phyloP scores from a whole-genome alignment of 2,113 vertebrate species.

The Syngnathoides biaculeatus region DNA sequence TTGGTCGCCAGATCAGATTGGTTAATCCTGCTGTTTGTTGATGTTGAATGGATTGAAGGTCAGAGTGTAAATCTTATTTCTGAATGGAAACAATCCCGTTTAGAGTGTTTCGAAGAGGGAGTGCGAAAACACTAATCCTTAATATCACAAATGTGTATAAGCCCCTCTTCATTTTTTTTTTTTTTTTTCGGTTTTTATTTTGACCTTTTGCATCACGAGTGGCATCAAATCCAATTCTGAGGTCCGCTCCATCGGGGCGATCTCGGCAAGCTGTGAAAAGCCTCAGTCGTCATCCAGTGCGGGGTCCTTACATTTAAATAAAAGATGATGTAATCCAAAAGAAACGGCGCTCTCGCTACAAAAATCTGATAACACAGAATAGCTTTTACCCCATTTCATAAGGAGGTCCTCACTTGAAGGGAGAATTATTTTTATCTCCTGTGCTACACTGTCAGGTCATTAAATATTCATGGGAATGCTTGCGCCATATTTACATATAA shows the following conservation, averaged over 20 bases:
- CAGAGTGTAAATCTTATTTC: not conserved
- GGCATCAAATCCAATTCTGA: constrained; percentile 36
- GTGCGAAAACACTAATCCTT: not conserved
- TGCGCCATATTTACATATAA: constrained; percentile 58
- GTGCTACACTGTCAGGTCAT: constrained; percentile 39
- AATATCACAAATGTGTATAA: constrained; percentile 11
- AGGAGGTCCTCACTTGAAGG: constrained; percentile 51
- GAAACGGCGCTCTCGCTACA: constrained; percentile 49
- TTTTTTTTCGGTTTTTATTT: constrained; percentile 22
- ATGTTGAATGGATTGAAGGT: constrained; percentile 20
- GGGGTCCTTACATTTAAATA: constrained; percentile 73
- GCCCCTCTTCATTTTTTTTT: constrained; percentile 18
- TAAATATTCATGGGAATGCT: constrained; percentile 57
- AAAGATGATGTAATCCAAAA: constrained; percentile 66
- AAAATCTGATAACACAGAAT: constrained; percentile 71
- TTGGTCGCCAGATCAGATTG: not conserved
- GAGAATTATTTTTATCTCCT: constrained; percentile 58
- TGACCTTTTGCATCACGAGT: constrained; percentile 53
- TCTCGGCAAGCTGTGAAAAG: constrained; percentile 52
- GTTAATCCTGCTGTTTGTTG: constrained; percentile 15
- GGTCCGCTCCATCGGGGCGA: constrained; percentile 32
- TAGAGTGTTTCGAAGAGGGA: not conserved
- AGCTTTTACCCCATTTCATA: constrained; percentile 63
- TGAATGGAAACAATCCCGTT: constrained; percentile 7
- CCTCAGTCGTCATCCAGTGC: constrained; percentile 51